Evolutionary conservation across 2,888 invertebrate species (phyloP).

Genomic region (Brenthis ino): DNA sequence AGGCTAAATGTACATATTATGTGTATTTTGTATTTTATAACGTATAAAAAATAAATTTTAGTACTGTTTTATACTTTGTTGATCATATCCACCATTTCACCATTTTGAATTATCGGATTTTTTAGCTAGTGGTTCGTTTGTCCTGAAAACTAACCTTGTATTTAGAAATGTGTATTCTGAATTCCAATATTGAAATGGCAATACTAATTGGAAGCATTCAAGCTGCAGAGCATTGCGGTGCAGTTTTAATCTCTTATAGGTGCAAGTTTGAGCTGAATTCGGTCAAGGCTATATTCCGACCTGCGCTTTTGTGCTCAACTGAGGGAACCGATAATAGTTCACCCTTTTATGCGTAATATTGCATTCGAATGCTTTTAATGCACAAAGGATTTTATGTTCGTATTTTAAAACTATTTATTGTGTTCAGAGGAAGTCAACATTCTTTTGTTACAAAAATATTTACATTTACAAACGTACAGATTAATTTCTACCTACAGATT

Average conservation of each 20-base stretch:
- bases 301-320: constrained; percentile 62
- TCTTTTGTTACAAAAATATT: not conserved
- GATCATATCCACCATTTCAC: too few species aligned
- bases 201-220: constrained; percentile 46
- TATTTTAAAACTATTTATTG: not conserved
- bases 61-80: too few species aligned
- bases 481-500: too few species aligned
- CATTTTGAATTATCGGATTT: too few species aligned
- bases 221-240: constrained; percentile 49
- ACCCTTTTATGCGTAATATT: constrained; percentile 58
- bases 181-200: constrained; percentile 31
- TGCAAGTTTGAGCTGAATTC: constrained; percentile 50
- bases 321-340: constrained; percentile 56
- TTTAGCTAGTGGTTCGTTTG: too few species aligned
- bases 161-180: constrained; percentile 3
- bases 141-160: too few species aligned
- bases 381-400: constrained; percentile 12
- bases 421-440: not conserved
- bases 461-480: not conserved
- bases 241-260: constrained; percentile 56
- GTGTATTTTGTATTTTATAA: too few species aligned
- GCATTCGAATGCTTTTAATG: constrained; percentile 35
- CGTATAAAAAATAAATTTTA: too few species aligned
- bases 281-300: constrained; percentile 76
- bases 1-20: too few species aligned